A percentile compares a stretch with the other conserved stretches of the same genome.
Conservation (phyloP, 2,888 invertebrate species). For the Nesidiocoris tenuis region DNA sequence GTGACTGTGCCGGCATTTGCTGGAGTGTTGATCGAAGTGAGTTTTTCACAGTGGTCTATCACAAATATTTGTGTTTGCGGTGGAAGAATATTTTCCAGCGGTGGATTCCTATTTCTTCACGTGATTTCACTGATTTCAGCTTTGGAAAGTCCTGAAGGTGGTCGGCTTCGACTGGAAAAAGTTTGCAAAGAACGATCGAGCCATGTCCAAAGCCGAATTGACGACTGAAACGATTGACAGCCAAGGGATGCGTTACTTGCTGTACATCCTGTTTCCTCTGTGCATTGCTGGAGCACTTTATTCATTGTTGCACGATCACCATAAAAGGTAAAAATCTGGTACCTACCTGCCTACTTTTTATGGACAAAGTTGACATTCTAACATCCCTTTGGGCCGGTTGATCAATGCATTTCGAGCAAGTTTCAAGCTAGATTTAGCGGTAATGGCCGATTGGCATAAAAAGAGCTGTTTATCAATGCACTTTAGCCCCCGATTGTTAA, state of each 20-base stretch:
- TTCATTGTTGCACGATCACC: slow-evolving; percentile 89
- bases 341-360: too few relatives aligned
- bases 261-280: slow-evolving; percentile 85
- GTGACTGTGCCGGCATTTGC: slow-evolving; percentile 85
- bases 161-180: slow-evolving; percentile 56
- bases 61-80: too few relatives aligned
- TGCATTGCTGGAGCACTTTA: slow-evolving; percentile 85
- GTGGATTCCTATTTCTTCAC: neutral
- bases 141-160: slow-evolving; percentile 95
- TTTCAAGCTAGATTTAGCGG: too few relatives aligned
- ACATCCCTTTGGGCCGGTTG: too few relatives aligned
- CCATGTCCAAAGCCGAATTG: slow-evolving; percentile 61
- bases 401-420: too few relatives aligned
- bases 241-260: slow-evolving; percentile 89
- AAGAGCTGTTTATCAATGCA: too few relatives aligned
- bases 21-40: slow-evolving; percentile 84
- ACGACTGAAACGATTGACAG: slow-evolving; percentile 84
- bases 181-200: slow-evolving; percentile 49
- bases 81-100: too few relatives aligned
- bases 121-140: neutral
- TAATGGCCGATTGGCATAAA: too few relatives aligned
- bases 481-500: too few relatives aligned
- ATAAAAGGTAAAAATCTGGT: slow-evolving; percentile 81
- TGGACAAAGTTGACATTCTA: too few relatives aligned
- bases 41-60: slow-evolving; percentile 29